phyloP scores from a whole-genome alignment of 2,888 invertebrate species.

The Xestia rhomboidea region DNA sequence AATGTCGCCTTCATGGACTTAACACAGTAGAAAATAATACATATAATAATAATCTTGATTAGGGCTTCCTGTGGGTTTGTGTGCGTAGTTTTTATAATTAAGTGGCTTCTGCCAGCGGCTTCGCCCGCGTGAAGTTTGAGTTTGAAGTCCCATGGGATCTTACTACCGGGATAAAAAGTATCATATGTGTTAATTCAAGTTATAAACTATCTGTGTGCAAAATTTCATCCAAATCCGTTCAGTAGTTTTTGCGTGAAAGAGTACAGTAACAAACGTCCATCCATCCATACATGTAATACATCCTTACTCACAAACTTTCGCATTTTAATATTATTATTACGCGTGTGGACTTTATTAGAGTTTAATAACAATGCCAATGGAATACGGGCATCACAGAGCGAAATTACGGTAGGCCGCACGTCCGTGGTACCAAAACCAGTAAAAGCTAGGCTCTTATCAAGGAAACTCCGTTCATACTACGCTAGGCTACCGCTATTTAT shows the following conservation, averaged over 20 bases:
- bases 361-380: background rate
- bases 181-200: too few relatives aligned
- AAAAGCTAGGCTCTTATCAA: background rate
- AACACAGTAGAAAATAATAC: background rate
- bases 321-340: background rate
- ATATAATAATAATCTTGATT: conserved; percentile 9
- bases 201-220: too few relatives aligned
- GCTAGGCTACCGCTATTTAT: background rate
- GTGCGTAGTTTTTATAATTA: background rate
- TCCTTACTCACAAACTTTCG: too few relatives aligned
- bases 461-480: background rate
- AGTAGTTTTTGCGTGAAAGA: too few relatives aligned
- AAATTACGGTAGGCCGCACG: background rate
- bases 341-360: background rate
- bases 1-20: background rate
- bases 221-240: too few relatives aligned
- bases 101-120: background rate
- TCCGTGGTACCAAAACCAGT: background rate
- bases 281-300: too few relatives aligned
- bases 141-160: too few relatives aligned
- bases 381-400: background rate
- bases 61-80: background rate
- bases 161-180: too few relatives aligned
- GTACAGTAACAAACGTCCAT: too few relatives aligned
- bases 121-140: too few relatives aligned